Percentiles rank a stretch among this genome's conserved stretches.
Conservation (phyloP, 2,113 vertebrate genomes). For the Dipodomys stephensi region DNA sequence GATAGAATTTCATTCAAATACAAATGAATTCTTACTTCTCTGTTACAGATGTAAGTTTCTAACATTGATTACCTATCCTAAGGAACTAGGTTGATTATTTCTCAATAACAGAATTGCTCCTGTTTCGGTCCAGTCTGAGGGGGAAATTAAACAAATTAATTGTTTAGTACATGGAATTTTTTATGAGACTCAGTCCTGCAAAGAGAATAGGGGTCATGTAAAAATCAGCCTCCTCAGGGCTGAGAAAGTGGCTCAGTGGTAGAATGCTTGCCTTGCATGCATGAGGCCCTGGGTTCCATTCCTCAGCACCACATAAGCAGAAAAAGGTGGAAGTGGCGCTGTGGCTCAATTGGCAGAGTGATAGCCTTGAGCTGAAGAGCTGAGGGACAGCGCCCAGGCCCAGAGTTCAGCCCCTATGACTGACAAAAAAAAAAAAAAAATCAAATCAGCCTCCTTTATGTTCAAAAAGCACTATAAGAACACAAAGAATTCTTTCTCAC, state of each 20-base stretch:
- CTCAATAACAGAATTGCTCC: conserved; percentile 7
- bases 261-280: too few relatives aligned
- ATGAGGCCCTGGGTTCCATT: too few relatives aligned
- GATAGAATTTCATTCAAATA: background rate
- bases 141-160: background rate
- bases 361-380: too few relatives aligned
- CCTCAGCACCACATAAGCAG: too few relatives aligned
- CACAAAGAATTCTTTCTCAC: background rate
- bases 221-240: too few relatives aligned
- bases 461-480: background rate
- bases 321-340: too few relatives aligned
- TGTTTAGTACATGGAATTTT: background rate
- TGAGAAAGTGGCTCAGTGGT: too few relatives aligned
- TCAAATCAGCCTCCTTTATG: background rate
- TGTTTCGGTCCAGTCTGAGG: background rate
- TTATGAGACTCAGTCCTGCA: conserved; percentile 3
- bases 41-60: background rate
- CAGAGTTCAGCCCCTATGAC: too few relatives aligned
- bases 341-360: too few relatives aligned
- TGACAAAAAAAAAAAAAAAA: too few relatives aligned
- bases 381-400: too few relatives aligned
- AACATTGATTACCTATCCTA: background rate
- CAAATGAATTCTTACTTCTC: background rate
- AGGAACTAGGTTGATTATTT: background rate
- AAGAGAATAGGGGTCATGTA: too few relatives aligned